Conservation (phyloP, 2,888 invertebrate genomes). For the Nephrotoma appendiculata region DNA sequence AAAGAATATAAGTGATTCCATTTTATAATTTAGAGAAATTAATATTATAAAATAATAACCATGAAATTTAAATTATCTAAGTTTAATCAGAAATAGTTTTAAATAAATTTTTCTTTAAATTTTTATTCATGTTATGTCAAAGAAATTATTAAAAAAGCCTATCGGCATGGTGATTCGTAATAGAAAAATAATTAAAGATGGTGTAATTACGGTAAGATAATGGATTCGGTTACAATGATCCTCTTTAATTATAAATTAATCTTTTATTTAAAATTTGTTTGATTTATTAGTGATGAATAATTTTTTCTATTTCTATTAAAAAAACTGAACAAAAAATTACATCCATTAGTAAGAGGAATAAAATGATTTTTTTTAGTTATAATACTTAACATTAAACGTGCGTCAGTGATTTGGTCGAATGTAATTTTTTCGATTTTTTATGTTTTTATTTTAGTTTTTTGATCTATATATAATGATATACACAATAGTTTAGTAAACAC, state of each 20-base stretch:
- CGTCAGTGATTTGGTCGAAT: not conserved
- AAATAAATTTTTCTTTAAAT: not conserved
- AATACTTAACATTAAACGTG: not conserved
- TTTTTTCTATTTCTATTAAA: not conserved
- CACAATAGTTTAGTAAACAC: not conserved
- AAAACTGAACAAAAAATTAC: not conserved
- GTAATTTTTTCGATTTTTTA: not conserved
- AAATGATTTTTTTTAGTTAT: not conserved
- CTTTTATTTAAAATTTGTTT: not conserved
- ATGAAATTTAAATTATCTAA: not conserved
- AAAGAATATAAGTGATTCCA: not conserved
- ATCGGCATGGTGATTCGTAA: constrained; percentile 78
- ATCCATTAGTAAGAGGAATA: not conserved
- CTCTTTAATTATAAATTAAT: not conserved
- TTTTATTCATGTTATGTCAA: constrained; percentile 22
- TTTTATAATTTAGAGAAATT: not conserved
- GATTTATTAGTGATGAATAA: not conserved
- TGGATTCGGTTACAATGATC: not conserved
- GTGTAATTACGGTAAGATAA: constrained; percentile 53
- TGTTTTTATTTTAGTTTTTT: not conserved
- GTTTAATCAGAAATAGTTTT: not conserved
- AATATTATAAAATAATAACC: not conserved
- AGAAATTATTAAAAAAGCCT: constrained; percentile 44
- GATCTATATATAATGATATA: not conserved
- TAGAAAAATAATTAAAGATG: constrained; percentile 78